Evolutionary conservation across 2,888 invertebrate genomes (phyloP).

Genomic region (Linnaemya tessellans): DNA sequence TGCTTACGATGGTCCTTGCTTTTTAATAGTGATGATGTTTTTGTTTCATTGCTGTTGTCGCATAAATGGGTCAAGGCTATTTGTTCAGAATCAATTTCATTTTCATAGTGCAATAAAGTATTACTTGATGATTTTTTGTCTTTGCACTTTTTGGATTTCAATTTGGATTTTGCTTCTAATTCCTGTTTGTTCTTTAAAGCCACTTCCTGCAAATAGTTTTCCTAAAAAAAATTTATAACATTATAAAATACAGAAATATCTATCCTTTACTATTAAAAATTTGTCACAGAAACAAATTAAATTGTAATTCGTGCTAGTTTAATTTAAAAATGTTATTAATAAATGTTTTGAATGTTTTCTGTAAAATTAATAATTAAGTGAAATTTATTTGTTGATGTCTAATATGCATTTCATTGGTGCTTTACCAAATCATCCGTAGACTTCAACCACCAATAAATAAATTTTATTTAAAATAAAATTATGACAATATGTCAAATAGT

Average conservation of each 20-base stretch:
- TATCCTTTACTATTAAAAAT: too few species aligned
- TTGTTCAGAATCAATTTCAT: slow-evolving; percentile 73
- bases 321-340: too few species aligned
- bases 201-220: slow-evolving; percentile 80
- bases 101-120: slow-evolving; percentile 75
- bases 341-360: too few species aligned
- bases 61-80: slow-evolving; percentile 46
- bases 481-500: too few species aligned
- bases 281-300: too few species aligned
- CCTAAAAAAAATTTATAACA: slow-evolving; percentile 69
- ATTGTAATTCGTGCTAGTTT: too few species aligned
- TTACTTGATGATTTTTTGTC: slow-evolving; percentile 64
- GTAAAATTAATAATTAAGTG: too few species aligned
- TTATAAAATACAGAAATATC: background rate
- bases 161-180: slow-evolving; percentile 75
- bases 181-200: slow-evolving; percentile 78
- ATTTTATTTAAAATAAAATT: too few species aligned
- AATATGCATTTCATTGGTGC: too few species aligned
- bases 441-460: too few species aligned
- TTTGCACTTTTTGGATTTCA: slow-evolving; percentile 36
- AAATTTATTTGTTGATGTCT: too few species aligned
- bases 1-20: slow-evolving; percentile 73
- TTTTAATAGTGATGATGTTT: slow-evolving; percentile 31
- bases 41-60: background rate
- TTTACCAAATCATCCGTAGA: too few species aligned